Conservation (phyloP, 2,888 invertebrate genomes). For the Sicus ferrugineus region DNA sequence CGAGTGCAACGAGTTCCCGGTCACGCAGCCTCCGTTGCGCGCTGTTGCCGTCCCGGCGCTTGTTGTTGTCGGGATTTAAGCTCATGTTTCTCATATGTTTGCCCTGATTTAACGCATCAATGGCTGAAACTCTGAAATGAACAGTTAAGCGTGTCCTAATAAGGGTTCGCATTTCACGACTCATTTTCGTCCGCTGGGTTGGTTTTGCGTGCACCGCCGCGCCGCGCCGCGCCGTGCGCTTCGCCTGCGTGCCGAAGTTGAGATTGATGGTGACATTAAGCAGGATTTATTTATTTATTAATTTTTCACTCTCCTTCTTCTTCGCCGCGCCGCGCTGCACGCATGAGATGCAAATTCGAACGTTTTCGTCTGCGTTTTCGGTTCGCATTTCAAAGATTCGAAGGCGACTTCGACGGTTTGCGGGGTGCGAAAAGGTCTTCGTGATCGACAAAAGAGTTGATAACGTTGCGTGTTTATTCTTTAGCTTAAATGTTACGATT, state of each 20-base stretch:
- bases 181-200: conserved; percentile 25
- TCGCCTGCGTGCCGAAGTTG: conserved; percentile 38
- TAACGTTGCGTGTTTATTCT: background rate
- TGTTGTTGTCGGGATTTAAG: conserved; percentile 35
- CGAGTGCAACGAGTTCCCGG: conserved; percentile 38
- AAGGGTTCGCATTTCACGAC: conserved; percentile 61
- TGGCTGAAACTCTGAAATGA: conserved; percentile 61
- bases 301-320: conserved; percentile 43
- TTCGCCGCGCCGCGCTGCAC: no score
- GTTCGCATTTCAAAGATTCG: background rate
- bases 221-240: background rate
- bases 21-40: background rate
- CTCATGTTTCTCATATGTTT: conserved; percentile 45
- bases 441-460: background rate
- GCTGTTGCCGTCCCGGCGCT: conserved; percentile 35
- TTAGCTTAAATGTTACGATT: background rate
- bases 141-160: conserved; percentile 62
- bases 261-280: conserved; percentile 63
- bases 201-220: background rate
- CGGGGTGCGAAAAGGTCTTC: no score
- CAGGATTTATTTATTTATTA: conserved; percentile 62
- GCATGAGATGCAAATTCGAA: conserved; percentile 56
- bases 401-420: background rate
- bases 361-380: conserved; percentile 38
- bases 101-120: conserved; percentile 61